Evolutionary conservation across 2,888 invertebrate species (phyloP).

Genomic region (Chironomus riparius): DNA sequence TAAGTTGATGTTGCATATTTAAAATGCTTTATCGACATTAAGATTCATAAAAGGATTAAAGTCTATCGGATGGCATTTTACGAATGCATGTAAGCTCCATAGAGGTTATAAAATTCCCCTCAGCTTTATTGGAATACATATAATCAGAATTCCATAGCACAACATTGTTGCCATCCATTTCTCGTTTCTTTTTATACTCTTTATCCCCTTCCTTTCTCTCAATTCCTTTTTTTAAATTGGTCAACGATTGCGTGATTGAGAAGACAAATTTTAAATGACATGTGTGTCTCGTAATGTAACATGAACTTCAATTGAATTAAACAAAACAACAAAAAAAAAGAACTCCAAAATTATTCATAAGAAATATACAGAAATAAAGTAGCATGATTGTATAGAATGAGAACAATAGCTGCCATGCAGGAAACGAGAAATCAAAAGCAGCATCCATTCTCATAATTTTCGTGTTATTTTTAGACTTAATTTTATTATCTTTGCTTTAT

Average conservation of each 20-base stretch:
- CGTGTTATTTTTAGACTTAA: not conserved
- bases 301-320: not conserved
- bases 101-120: no score
- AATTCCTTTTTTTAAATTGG: not conserved
- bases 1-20: not conserved
- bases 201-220: not conserved
- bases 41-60: conserved; percentile 8
- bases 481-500: no score
- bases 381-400: not conserved
- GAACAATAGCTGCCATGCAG: not conserved
- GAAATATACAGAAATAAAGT: not conserved
- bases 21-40: not conserved
- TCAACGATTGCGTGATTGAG: conserved; percentile 20
- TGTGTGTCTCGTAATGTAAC: conserved; percentile 7
- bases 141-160: not conserved
- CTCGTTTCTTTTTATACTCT: not conserved
- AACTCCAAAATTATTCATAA: not conserved
- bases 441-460: not conserved
- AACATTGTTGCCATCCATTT: not conserved
- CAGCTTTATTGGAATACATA: no score
- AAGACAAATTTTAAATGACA: conserved; percentile 27
- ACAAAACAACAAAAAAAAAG: not conserved
- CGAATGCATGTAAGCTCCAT: not conserved
- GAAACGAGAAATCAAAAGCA: not conserved
- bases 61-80: not conserved